These are phyloP conservation scores for Dermatemys mawii DNA, from an alignment of 2,113 vertebrate species.

Conservation along the genomic window DNA sequence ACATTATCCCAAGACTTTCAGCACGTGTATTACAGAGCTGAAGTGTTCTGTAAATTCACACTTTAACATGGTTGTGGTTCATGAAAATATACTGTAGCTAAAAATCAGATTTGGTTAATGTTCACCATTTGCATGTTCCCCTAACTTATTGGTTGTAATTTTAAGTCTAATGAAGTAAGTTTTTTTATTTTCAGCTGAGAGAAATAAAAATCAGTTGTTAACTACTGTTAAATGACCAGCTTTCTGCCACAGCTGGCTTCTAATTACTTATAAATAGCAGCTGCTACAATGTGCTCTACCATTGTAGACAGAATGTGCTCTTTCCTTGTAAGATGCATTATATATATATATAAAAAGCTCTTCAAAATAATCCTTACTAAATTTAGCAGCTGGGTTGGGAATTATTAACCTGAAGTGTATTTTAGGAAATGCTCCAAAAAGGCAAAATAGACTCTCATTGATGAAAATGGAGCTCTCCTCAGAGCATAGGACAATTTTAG, in stretches of 20 bases:
- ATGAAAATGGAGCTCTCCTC: background rate
- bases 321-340: background rate
- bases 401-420: background rate
- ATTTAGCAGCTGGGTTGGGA: constrained; percentile 13
- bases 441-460: background rate
- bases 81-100: background rate
- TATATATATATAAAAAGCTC: background rate
- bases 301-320: background rate
- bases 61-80: background rate
- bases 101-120: background rate
- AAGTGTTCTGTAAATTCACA: background rate
- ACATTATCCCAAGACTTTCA: background rate
- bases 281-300: background rate
- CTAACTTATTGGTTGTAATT: background rate
- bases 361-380: background rate
- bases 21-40: background rate
- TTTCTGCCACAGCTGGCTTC: constrained; percentile 37
- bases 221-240: constrained; percentile 16
- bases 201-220: background rate
- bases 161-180: constrained; percentile 1
- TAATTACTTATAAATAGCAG: constrained; percentile 21
- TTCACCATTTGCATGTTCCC: background rate
- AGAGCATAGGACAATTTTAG: background rate
- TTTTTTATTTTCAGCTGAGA: background rate
- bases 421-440: background rate